These are phyloP conservation scores for Hymenopus coronatus DNA, from an alignment of 2,888 invertebrate genomes.

Conservation along the genomic window DNA sequence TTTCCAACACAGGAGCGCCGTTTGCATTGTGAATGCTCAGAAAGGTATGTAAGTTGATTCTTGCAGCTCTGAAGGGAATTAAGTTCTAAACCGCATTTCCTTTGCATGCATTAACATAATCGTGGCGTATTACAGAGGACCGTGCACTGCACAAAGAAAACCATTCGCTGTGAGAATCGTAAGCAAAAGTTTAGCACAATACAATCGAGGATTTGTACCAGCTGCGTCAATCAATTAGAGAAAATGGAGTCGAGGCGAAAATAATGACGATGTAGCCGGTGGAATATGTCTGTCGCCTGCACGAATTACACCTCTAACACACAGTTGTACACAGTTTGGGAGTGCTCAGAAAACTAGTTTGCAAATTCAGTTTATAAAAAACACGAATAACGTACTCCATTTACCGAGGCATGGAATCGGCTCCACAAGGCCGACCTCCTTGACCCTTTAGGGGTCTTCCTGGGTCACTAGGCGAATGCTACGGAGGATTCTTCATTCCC, in stretches of 20 bases:
- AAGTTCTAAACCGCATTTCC: background rate
- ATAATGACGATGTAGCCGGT: background rate
- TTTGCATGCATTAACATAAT: background rate
- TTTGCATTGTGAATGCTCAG: background rate
- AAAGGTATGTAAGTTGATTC: background rate
- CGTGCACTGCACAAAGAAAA: background rate
- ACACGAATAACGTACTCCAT: no score
- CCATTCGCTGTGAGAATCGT: background rate
- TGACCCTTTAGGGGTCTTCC: no score
- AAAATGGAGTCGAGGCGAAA: background rate
- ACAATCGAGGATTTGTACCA: background rate
- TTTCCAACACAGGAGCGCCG: no score
- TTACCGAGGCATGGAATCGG: no score
- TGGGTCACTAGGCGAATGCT: no score
- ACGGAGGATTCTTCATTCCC: no score
- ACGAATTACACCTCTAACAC: background rate
- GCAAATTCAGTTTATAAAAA: background rate
- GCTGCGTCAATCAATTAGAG: background rate
- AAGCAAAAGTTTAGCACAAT: background rate
- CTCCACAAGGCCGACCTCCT: no score
- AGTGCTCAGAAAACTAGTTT: background rate
- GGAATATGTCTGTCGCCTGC: no score
- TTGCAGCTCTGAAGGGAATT: background rate
- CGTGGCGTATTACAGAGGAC: background rate
- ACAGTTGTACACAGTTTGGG: background rate